Conservation (phyloP, 2,888 invertebrate species). For the Eurytoma californica region DNA sequence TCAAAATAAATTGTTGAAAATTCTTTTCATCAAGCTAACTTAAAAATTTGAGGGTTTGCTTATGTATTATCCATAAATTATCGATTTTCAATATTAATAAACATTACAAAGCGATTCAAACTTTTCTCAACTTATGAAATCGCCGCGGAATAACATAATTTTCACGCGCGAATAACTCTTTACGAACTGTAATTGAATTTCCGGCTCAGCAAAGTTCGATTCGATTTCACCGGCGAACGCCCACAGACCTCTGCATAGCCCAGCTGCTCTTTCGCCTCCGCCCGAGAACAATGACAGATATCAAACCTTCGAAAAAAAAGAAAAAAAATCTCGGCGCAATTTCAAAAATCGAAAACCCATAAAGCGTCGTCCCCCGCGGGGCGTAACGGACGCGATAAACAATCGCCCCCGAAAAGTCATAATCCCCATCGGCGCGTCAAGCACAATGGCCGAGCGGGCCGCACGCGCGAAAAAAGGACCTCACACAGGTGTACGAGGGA, state of each 20-base stretch:
- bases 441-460: conserved; percentile 24
- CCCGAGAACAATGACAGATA: neutral
- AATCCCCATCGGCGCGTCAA: conserved; percentile 16
- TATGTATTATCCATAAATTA: no score
- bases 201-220: conserved; percentile 33
- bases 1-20: no score
- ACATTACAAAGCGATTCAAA: neutral
- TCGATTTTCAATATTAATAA: neutral
- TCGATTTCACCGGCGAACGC: conserved; percentile 26
- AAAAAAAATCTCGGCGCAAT: conserved; percentile 31
- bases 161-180: conserved; percentile 29
- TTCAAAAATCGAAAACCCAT: conserved; percentile 52
- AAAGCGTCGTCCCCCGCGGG: conserved; percentile 21
- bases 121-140: neutral
- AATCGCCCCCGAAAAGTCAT: conserved; percentile 35
- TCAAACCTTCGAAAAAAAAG: neutral
- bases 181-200: conserved; percentile 47
- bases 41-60: no score
- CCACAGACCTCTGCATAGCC: neutral
- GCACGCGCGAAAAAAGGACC: conserved; percentile 4
- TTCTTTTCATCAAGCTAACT: no score
- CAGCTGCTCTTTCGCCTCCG: neutral
- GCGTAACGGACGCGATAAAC: conserved; percentile 45
- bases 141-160: conserved; percentile 25
- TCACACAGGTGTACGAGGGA: conserved; percentile 48